phyloP scores from a whole-genome alignment of 1,140 invertebrate genomes.

The Patella vulgata region DNA sequence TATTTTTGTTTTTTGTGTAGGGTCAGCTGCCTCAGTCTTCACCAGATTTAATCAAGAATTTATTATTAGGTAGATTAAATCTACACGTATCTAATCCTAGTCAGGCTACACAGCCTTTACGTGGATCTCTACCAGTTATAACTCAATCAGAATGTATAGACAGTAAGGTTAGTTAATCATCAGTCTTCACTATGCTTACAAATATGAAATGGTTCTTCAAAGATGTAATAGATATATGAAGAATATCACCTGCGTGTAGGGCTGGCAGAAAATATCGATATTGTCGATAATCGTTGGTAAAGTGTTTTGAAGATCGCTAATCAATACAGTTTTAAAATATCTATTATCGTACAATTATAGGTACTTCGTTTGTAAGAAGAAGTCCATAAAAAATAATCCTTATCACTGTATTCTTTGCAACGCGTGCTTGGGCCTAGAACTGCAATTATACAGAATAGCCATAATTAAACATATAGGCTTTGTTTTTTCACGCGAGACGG shows the following conservation, averaged over 20 bases:
- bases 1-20: constrained; percentile 4
- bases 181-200: not conserved
- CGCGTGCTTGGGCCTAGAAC: too few relatives aligned
- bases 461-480: not conserved
- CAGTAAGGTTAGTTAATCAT: constrained; percentile 6
- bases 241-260: too few relatives aligned
- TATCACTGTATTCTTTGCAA: too few relatives aligned
- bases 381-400: too few relatives aligned
- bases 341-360: not conserved
- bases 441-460: too few relatives aligned
- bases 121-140: constrained; percentile 9
- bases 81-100: not conserved
- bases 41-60: not conserved
- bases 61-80: constrained; percentile 5
- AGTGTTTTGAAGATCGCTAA: not conserved
- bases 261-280: too few relatives aligned
- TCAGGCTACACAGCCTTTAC: not conserved
- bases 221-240: not conserved
- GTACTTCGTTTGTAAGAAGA: too few relatives aligned
- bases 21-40: constrained; percentile 2
- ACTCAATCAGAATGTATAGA: constrained; percentile 4
- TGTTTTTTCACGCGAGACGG: not conserved
- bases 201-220: not conserved
- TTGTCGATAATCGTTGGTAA: too few relatives aligned
- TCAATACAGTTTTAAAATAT: too few relatives aligned